phyloP scores from a whole-genome alignment of 2,113 vertebrate genomes.

The Antechinus stuartii region DNA sequence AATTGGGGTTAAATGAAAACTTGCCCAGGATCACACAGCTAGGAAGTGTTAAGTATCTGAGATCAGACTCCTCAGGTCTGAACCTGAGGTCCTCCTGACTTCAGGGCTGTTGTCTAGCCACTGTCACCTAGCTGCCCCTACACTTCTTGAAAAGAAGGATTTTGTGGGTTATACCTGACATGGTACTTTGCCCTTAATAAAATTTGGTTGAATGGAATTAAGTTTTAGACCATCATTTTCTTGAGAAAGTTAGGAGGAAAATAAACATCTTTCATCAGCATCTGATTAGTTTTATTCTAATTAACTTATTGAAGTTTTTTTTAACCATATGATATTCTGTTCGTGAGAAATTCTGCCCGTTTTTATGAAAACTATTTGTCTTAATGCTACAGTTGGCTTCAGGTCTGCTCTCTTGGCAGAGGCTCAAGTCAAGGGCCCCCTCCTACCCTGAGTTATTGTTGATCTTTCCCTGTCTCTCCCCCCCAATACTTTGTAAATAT shows the following conservation, averaged over 20 bases:
- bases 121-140: too few species aligned
- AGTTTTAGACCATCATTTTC: constrained; percentile 23
- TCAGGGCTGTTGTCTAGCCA: too few species aligned
- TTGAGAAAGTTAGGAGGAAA: constrained; percentile 46
- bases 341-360: neutral
- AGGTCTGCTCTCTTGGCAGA: neutral
- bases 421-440: neutral
- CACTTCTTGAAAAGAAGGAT: too few species aligned
- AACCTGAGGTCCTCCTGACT: too few species aligned
- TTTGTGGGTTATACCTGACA: neutral
- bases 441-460: neutral
- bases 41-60: too few species aligned
- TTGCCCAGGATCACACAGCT: too few species aligned
- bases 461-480: neutral
- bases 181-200: neutral
- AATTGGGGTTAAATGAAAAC: too few species aligned
- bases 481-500: neutral
- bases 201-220: neutral
- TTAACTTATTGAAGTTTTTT: neutral
- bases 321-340: neutral
- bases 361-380: neutral
- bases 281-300: neutral
- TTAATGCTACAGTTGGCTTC: neutral
- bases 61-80: too few species aligned
- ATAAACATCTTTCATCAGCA: constrained; percentile 48